Evolutionary conservation across 2,113 vertebrate species (phyloP), one percentile per base, ranked within the genome.

Genomic region (Sapajus apella): DNA sequence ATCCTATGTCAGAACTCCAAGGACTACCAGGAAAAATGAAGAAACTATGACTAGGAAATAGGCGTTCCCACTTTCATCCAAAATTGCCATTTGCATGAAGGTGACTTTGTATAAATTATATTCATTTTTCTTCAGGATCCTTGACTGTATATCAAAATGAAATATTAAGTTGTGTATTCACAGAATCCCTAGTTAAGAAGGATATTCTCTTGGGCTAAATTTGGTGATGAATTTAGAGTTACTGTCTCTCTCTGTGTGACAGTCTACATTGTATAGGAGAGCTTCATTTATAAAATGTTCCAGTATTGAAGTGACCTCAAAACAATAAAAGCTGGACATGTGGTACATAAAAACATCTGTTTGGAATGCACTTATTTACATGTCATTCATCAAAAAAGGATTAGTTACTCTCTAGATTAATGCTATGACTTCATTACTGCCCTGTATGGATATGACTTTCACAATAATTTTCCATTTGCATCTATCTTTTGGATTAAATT

Each of bases 61-160:
- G 40, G 43, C 2, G 0, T 96, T 96, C 12, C 32, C 14, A 96
- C 64, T 95, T 92, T 90, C 72, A 92, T 90, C 58, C 72, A 84
- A 84, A 95, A 96, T 81, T 95, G 0, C n/a, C 56, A 97, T 97
- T 94, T 95, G 50, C 84, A 94, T 97, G 87, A 97, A 97, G 97
- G 95, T 97, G 95, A 97, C 87, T 97, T 96, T 94, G 81, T 97
- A 95, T 87, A 97, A 96, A 96, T 98, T 97, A 84, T 77, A 93
- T 96, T 95, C 70, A 92, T 97, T 87, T 96, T 95, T 87, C 56
- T 96, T 96, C 83, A 81, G 76, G 90, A 90, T 94, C 37, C 47
- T 95, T 92, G 90, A 70, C 80, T 91, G 56, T 95, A 96, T 84
- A 92, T 97, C 96, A 97, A 81, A 95, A 95, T 97, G 97, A 97